Conservation (phyloP, 1,140 invertebrate genomes). For the Cherax destructor region DNA sequence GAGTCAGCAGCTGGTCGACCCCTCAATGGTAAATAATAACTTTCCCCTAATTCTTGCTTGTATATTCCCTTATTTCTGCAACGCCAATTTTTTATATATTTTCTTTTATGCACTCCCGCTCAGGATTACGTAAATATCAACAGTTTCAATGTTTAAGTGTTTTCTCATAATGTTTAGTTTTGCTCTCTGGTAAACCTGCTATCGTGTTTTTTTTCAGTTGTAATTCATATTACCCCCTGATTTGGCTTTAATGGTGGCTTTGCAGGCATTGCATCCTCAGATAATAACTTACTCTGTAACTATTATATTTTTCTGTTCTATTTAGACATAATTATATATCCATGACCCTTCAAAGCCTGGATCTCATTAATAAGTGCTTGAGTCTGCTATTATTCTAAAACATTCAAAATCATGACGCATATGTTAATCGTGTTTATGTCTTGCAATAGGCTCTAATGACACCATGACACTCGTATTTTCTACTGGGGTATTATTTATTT, state of each 20-base stretch:
- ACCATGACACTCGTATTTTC: constrained; percentile 45
- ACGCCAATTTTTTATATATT: constrained; percentile 10
- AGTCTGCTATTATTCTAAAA: constrained; percentile 38
- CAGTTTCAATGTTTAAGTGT: constrained; percentile 14
- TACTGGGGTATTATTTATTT: constrained; percentile 20
- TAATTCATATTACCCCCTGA: constrained; percentile 49
- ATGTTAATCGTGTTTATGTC: constrained; percentile 46
- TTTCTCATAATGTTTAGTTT: constrained; percentile 1
- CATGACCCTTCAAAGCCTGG: background rate
- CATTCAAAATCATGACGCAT: constrained; percentile 48
- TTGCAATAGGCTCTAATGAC: constrained; percentile 55
- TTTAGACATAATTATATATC: constrained; percentile 52
- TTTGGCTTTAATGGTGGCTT: constrained; percentile 33
- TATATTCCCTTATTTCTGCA: constrained; percentile 32
- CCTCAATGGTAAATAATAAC: constrained; percentile 58
- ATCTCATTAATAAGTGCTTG: constrained; percentile 51
- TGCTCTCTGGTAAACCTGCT: background rate
- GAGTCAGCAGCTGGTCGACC: constrained; percentile 28
- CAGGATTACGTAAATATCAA: constrained; percentile 35
- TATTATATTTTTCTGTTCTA: constrained; percentile 43
- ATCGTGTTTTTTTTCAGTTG: background rate
- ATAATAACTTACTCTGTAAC: constrained; percentile 50
- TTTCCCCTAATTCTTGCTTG: constrained; percentile 45
- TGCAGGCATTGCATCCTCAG: constrained; percentile 27
- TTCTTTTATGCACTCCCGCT: background rate